Conservation (phyloP, 1,140 invertebrate species). For the Trichonephila clavata region DNA sequence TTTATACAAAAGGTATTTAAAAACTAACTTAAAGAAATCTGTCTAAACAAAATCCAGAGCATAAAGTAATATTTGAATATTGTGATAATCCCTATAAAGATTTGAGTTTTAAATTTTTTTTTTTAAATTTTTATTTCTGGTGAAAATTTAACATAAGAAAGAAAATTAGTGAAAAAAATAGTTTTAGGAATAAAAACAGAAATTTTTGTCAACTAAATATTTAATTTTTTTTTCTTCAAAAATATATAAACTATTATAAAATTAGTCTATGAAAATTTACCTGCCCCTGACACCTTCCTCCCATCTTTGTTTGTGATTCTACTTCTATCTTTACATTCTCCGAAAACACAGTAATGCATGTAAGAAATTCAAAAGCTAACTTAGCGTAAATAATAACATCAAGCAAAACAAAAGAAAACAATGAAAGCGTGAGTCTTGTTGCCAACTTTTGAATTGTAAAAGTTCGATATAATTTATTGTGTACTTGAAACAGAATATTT, state of each 20-base stretch:
- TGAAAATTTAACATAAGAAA: background rate
- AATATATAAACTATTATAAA: background rate
- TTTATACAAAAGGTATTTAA: no score
- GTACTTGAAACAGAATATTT: no score
- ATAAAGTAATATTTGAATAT: no score
- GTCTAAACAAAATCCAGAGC: no score
- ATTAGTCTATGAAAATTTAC: background rate
- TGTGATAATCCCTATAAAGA: no score
- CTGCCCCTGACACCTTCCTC: constrained; percentile 43
- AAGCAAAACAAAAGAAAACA: constrained; percentile 19
- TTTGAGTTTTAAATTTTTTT: no score
- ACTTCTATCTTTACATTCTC: background rate
- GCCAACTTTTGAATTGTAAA: background rate
- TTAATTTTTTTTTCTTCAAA: background rate
- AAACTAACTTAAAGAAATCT: no score
- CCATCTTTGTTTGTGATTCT: background rate
- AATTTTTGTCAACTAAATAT: background rate
- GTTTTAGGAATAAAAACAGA: background rate
- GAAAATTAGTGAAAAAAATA: background rate
- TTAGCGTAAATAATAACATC: background rate
- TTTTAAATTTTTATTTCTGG: background rate
- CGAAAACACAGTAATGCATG: background rate
- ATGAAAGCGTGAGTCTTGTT: background rate
- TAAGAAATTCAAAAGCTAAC: background rate
- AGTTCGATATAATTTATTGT: no score